Percentiles rank a stretch among this genome's conserved stretches.
These are phyloP conservation scores for Eretmochelys imbricata DNA, from an alignment of 2,113 vertebrate species.

Conservation along the genomic window DNA sequence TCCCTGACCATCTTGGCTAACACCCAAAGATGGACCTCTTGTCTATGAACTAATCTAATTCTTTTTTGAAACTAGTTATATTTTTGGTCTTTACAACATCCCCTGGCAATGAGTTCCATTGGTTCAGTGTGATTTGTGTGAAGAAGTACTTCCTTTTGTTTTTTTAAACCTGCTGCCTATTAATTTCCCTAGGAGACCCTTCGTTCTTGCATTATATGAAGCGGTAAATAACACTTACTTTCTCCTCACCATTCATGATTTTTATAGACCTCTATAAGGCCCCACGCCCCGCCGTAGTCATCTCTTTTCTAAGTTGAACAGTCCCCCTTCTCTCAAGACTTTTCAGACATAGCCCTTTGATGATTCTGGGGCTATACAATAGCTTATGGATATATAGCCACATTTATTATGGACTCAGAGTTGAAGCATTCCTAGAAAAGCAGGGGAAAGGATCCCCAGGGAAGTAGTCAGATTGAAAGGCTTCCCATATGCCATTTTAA, in stretches of 20 bases:
- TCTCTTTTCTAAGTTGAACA: not conserved
- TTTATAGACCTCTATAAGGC: not conserved
- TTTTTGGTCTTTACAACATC: not conserved
- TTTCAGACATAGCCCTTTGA: not conserved
- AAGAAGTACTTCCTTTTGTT: not conserved
- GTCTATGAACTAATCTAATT: not conserved
- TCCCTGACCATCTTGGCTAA: not conserved
- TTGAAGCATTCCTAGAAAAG: not conserved
- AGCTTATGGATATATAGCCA: accelerated
- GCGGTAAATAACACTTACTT: not conserved
- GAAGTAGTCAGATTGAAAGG: not conserved
- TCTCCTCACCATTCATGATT: not conserved
- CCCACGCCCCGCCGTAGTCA: no score
- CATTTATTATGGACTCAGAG: not conserved
- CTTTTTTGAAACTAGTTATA: not conserved
- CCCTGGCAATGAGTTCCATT: not conserved
- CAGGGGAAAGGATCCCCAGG: not conserved
- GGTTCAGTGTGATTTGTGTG: not conserved
- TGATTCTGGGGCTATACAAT: not conserved
- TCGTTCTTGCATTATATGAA: not conserved
- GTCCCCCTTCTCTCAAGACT: not conserved
- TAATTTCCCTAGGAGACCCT: not conserved
- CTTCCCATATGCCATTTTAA: constrained; percentile 30
- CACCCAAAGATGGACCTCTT: not conserved
- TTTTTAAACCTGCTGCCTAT: no score